Percentiles rank a stretch among this genome's conserved stretches.
Conservation (phyloP, 2,888 invertebrate genomes). For the Harpagoxenus sublaevis region DNA sequence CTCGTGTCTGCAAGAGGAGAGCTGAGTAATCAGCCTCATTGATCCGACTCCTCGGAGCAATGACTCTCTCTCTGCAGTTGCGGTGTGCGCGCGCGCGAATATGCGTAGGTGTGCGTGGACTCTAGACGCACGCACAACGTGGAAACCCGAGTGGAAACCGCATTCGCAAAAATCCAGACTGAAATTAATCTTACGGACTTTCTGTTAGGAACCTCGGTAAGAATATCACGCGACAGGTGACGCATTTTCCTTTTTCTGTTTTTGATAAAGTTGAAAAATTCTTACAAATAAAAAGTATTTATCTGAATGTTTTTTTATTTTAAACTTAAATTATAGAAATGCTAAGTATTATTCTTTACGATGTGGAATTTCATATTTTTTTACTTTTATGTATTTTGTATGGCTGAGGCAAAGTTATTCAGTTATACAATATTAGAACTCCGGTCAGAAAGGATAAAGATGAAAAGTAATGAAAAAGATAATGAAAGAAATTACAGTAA, state of each 20-base stretch:
- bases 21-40: constrained; percentile 76
- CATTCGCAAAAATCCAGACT: constrained; percentile 1
- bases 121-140: not conserved
- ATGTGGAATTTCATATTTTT: not conserved
- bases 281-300: not conserved
- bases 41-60: constrained; percentile 75
- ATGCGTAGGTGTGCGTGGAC: constrained; percentile 20
- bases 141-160: not conserved
- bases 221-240: not conserved
- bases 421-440: not conserved
- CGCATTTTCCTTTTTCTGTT: not conserved
- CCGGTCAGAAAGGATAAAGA: not conserved
- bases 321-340: not conserved
- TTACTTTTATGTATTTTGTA: not conserved
- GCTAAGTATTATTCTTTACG: not conserved
- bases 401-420: not conserved
- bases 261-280: not conserved
- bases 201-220: not conserved
- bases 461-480: not conserved
- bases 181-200: constrained; percentile 16
- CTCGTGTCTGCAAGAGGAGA: constrained; percentile 69
- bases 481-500: constrained; percentile 6
- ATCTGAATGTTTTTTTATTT: not conserved
- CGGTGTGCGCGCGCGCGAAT: constrained; percentile 5
- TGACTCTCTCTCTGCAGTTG: constrained; percentile 65